Base-by-base conservation (phyloP, 2,113 vertebrate species). In the Catharus minimus region DNA sequence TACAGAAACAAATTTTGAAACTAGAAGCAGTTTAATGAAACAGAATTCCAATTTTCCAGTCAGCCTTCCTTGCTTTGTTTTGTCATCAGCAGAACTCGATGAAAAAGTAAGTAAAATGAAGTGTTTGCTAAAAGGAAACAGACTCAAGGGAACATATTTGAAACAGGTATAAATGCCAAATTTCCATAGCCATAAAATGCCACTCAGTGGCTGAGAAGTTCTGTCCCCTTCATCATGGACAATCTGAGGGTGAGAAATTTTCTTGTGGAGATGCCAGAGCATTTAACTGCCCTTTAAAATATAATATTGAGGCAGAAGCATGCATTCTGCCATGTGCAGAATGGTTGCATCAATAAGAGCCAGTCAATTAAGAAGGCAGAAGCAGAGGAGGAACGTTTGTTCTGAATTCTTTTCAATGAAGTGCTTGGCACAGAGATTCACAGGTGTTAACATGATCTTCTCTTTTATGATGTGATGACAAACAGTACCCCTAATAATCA, bases 151-250 rank as follows among this genome's bases (percentile, higher is more conserved):
- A 95, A 66, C 30, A 41, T 69, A 83, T 24, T 89, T 84, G 69
- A 89, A 89, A 65, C 27, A 74, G 79, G 68, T 73, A 79, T 27
- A 88, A 94, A 90, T 76, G 83, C 80, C 80, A 93, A 57, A 82
- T 90, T 94, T 94, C 95, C 86, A 73, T 28, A 65, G 76, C 79
- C 19, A 39, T 82, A 80, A 93, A 92, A 79, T 79, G 53, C 38
- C 81, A 88, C 33, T 76, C 72, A 68, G 55, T 39, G 64, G 49
- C 72, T 80, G 41, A 38, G 39, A 72, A 88, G 67, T 86, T 88
- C 76, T 90, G 64, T 76, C 44, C 9, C 13, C 50, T 93, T 88
- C 67, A 82, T 93, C 80, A 80, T 17, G 58, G 58, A 44, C 62
- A 73, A 36, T 72, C 41, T 76, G 83, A 73, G 77, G 36, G 72